These are phyloP conservation scores for Hylia prasina DNA, from an alignment of 2,113 vertebrate genomes.

Conservation along the genomic window DNA sequence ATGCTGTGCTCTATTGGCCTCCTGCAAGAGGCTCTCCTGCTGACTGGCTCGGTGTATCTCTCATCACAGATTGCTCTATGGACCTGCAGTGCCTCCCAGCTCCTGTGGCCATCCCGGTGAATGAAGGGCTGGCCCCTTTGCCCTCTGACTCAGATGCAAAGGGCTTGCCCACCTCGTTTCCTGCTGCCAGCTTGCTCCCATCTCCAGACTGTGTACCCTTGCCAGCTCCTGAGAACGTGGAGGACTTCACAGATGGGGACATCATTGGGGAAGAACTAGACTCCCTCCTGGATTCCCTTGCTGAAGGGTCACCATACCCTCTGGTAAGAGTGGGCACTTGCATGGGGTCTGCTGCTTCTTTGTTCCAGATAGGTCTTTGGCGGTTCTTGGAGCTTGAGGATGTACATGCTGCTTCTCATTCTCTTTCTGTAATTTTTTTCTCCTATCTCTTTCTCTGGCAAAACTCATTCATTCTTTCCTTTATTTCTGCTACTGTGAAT, in stretches of 20 bases:
- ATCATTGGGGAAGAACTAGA: conserved; percentile 91
- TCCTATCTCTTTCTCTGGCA: not conserved
- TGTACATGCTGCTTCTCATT: not conserved
- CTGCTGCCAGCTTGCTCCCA: conserved; percentile 75
- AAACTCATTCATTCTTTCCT: not conserved
- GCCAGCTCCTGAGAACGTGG: conserved; percentile 73
- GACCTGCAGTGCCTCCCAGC: conserved; percentile 71
- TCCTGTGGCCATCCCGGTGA: conserved; percentile 63
- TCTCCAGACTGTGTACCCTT: conserved; percentile 71
- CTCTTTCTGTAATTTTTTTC: not conserved
- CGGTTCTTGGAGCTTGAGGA: not conserved
- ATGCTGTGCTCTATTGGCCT: not conserved
- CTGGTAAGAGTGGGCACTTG: conserved; percentile 67
- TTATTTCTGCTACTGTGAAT: not conserved
- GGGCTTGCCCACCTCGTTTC: conserved; percentile 63
- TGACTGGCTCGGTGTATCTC: conserved; percentile 16
- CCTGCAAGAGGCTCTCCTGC: not conserved
- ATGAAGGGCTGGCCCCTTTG: conserved; percentile 72
- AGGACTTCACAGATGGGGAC: conserved; percentile 81
- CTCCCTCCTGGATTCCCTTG: conserved; percentile 82
- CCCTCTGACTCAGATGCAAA: conserved; percentile 56
- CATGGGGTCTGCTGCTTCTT: not conserved
- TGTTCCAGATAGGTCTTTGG: not conserved
- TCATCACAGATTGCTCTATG: conserved; percentile 67
- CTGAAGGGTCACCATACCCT: conserved; percentile 59